These are phyloP conservation scores for Nephila pilipes DNA, from an alignment of 1,140 invertebrate species.

Conservation along the genomic window DNA sequence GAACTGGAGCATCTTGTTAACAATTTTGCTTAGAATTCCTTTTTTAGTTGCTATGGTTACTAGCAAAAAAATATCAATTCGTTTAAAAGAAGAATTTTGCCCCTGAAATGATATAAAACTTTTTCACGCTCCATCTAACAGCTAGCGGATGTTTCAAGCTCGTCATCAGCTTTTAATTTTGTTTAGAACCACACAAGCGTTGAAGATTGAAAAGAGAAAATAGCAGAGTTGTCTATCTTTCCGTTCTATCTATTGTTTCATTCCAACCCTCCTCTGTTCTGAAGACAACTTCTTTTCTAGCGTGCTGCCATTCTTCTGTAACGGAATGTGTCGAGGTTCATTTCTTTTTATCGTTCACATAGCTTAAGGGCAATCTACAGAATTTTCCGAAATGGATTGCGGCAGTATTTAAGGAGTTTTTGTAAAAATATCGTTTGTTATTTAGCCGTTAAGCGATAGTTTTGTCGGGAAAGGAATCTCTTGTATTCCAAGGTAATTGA, in stretches of 20 bases:
- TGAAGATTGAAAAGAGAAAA: conserved; percentile 4
- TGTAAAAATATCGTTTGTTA: neutral
- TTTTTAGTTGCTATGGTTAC: too few relatives aligned
- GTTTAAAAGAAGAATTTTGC: too few relatives aligned
- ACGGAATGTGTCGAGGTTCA: conserved; percentile 60
- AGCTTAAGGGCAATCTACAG: neutral
- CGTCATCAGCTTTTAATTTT: conserved; percentile 48
- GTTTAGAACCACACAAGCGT: conserved; percentile 49
- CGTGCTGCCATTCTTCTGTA: conserved; percentile 65
- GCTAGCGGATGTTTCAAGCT: conserved; percentile 52
- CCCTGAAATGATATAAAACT: too few relatives aligned
- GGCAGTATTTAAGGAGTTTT: neutral
- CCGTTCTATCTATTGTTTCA: conserved; percentile 37
- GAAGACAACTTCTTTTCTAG: conserved; percentile 24
- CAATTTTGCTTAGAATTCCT: too few relatives aligned
- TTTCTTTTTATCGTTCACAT: conserved; percentile 1
- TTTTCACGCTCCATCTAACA: conserved; percentile 55
- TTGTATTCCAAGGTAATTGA: neutral
- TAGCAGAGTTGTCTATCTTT: neutral
- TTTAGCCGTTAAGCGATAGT: conserved; percentile 20
- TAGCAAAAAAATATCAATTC: too few relatives aligned
- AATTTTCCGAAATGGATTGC: conserved; percentile 31
- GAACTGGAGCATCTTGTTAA: too few relatives aligned
- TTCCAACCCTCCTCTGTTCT: neutral
- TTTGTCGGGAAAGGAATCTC: neutral